A percentile compares a stretch with the other conserved stretches of the same genome.
Conservation (phyloP, 2,113 vertebrate species). For the Cathartes aura region DNA sequence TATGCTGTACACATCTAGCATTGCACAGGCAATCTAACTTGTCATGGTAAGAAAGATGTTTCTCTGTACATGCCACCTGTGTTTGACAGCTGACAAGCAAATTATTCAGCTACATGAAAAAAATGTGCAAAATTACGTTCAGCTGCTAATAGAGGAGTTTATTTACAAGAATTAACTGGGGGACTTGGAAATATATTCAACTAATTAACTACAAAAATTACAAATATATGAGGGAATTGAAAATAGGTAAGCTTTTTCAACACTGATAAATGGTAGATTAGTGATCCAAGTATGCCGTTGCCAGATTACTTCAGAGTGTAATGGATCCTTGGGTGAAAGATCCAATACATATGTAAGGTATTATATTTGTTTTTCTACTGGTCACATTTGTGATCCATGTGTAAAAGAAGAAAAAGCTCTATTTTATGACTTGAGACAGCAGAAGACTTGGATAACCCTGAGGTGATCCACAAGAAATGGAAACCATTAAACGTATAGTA, state of each 20-base stretch:
- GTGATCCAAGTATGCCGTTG: not conserved
- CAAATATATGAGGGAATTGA: not conserved
- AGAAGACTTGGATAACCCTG: not conserved
- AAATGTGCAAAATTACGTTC: not conserved
- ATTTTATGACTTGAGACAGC: not conserved
- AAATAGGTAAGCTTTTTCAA: not conserved
- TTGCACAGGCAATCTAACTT: not conserved
- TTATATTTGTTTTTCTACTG: not conserved
- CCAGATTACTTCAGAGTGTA: not conserved
- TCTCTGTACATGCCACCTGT: not conserved
- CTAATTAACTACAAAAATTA: not conserved
- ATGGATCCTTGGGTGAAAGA: not conserved
- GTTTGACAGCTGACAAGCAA: not conserved
- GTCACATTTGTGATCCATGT: constrained; percentile 8
- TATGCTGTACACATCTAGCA: not conserved
- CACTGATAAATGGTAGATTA: not conserved
- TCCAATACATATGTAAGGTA: not conserved
- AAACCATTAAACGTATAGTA: constrained; percentile 25
- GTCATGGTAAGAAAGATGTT: not conserved
- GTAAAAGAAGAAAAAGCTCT: not conserved
- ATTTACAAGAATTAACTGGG: not conserved
- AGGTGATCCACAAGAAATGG: not conserved
- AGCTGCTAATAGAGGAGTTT: not conserved
- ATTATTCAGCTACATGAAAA: not conserved
- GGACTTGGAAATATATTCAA: not conserved